Evolutionary conservation across 2,113 vertebrate genomes (phyloP).

Genomic region (Bettongia penicillata): DNA sequence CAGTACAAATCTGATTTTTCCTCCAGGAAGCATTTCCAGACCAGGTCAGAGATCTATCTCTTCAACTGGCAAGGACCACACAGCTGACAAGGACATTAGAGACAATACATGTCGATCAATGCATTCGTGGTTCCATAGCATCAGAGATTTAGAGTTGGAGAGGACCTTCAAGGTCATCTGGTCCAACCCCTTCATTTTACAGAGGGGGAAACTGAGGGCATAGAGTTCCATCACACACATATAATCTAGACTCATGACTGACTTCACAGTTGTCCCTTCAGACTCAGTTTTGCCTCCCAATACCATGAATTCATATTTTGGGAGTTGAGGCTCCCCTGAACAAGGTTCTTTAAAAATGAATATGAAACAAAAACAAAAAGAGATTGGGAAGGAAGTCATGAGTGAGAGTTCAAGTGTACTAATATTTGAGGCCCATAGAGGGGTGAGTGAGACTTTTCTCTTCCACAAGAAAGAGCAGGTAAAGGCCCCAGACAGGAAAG

Average conservation of each 20-base stretch:
- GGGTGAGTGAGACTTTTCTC: not conserved
- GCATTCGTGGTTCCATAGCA: not conserved
- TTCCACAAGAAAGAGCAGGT: not conserved
- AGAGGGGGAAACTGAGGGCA: not conserved
- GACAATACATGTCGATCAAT: not conserved
- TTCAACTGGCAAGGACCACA: not conserved
- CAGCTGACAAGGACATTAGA: not conserved
- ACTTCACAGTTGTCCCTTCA: not conserved
- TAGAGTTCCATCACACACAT: not conserved
- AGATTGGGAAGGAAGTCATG: not conserved
- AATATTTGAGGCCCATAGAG: not conserved
- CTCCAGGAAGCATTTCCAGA: conserved; percentile 1
- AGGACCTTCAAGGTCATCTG: not conserved
- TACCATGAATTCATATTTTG: not conserved
- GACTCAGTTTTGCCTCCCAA: not conserved
- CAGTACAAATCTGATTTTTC: not conserved
- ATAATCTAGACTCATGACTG: not conserved
- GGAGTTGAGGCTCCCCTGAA: not conserved
- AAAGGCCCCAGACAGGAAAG: not conserved
- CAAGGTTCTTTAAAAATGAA: not conserved
- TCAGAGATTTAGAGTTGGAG: not conserved
- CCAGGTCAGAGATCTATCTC: not conserved
- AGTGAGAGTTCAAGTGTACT: not conserved
- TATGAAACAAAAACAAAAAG: not conserved
- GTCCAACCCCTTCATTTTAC: not conserved